Conservation (phyloP, 2,113 vertebrate species). For the Myodes glareolus region DNA sequence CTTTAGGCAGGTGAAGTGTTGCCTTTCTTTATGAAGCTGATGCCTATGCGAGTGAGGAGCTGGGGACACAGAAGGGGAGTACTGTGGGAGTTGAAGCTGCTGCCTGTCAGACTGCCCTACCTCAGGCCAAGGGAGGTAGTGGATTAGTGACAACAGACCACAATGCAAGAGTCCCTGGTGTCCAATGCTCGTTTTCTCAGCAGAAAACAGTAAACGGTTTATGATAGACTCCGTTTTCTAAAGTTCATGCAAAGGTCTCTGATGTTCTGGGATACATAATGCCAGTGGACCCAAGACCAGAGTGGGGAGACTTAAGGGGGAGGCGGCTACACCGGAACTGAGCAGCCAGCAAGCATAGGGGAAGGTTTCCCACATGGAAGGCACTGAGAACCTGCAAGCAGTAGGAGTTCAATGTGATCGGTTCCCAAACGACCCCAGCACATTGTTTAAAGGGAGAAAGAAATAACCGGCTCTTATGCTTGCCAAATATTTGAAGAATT, state of each 20-base stretch:
- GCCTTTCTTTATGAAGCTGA: background rate
- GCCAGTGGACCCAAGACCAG: background rate
- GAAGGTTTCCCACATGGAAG: background rate
- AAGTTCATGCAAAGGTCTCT: background rate
- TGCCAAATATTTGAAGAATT: slow-evolving; percentile 28
- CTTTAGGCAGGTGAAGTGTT: background rate
- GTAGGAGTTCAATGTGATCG: background rate
- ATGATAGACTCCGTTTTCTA: background rate
- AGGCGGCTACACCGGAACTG: background rate
- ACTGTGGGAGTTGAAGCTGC: background rate
- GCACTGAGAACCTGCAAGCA: too few species aligned
- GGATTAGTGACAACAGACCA: background rate
- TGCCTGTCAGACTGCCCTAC: background rate
- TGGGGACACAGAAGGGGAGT: background rate
- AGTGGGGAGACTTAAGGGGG: background rate
- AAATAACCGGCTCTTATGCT: background rate
- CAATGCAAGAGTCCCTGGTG: background rate
- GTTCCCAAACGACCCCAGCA: background rate
- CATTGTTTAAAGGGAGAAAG: slow-evolving; percentile 1
- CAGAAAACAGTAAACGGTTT: background rate
- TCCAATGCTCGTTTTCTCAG: background rate
- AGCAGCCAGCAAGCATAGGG: background rate
- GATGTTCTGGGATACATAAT: background rate
- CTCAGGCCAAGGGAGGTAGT: background rate
- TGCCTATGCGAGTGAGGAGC: too few species aligned